These are phyloP conservation scores for Subacronicta megacephala DNA, from an alignment of 2,888 invertebrate genomes.

Conservation along the genomic window DNA sequence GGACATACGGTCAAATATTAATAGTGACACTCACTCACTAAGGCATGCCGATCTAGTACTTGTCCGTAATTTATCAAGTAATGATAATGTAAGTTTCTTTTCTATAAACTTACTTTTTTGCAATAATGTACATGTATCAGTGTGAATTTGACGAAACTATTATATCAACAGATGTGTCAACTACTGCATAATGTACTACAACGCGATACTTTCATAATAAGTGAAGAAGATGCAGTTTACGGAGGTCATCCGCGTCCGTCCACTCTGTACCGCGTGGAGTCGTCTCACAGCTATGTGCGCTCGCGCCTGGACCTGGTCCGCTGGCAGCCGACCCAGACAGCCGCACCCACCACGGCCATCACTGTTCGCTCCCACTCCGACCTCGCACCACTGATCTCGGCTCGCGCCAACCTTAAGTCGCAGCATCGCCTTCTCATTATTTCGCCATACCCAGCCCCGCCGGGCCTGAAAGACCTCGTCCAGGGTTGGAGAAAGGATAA, in stretches of 20 bases:
- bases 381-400: constrained; percentile 17
- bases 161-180: constrained; percentile 30
- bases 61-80: constrained; percentile 47
- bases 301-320: constrained; percentile 40
- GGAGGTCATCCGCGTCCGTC: constrained; percentile 25
- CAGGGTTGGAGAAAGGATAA: constrained; percentile 61
- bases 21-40: constrained; percentile 7
- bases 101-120: neutral
- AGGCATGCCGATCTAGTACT: constrained; percentile 49
- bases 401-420: constrained; percentile 22
- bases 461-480: constrained; percentile 52
- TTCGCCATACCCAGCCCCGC: constrained; percentile 35
- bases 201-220: constrained; percentile 39
- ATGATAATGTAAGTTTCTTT: constrained; percentile 47
- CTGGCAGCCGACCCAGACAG: constrained; percentile 31
- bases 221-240: constrained; percentile 37
- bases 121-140: neutral
- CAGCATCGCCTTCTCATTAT: constrained; percentile 41
- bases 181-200: constrained; percentile 35
- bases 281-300: constrained; percentile 23
- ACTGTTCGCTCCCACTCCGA: constrained; percentile 35
- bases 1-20: constrained; percentile 9
- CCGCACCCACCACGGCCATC: constrained; percentile 36
- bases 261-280: constrained; percentile 30
- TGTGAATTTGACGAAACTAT: neutral